A percentile compares a stretch with the other conserved stretches of the same genome.
phyloP scores from a whole-genome alignment of 2,113 vertebrate genomes.

The Tragelaphus scriptus region DNA sequence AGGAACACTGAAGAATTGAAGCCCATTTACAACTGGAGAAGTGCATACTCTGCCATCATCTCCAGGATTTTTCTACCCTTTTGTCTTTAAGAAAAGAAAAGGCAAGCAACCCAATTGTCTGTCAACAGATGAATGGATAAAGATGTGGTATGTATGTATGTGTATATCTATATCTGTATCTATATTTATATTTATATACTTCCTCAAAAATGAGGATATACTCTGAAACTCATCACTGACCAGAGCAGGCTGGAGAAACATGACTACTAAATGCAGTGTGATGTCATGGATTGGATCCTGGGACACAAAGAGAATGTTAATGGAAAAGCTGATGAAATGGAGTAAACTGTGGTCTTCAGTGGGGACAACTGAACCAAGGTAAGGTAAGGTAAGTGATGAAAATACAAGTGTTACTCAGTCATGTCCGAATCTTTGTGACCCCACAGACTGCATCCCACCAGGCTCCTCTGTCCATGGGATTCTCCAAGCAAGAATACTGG shows the following conservation, averaged over 20 bases:
- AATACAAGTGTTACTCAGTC: not conserved
- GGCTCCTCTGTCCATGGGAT: not conserved
- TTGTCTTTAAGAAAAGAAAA: not conserved
- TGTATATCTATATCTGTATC: not conserved
- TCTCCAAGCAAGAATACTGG: not conserved
- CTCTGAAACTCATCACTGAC: not conserved
- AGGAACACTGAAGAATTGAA: constrained; percentile 27
- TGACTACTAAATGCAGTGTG: not conserved
- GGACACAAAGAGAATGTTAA: not conserved
- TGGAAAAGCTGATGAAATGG: not conserved
- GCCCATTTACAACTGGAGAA: not conserved
- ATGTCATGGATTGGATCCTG: not conserved
- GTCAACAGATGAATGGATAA: not conserved
- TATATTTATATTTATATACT: not conserved
- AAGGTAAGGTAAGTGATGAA: not conserved
- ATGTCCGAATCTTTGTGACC: not conserved
- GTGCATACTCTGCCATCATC: not conserved
- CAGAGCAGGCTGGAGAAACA: not conserved
- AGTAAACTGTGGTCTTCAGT: not conserved
- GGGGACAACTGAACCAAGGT: not conserved
- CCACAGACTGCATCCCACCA: not conserved
- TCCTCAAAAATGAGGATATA: not conserved
- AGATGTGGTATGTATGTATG: not conserved
- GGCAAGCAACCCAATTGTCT: not conserved
- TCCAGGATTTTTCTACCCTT: not conserved